Evolutionary conservation across 2,113 vertebrate genomes (phyloP).

Genomic region (Cyanoderma ruficeps): DNA sequence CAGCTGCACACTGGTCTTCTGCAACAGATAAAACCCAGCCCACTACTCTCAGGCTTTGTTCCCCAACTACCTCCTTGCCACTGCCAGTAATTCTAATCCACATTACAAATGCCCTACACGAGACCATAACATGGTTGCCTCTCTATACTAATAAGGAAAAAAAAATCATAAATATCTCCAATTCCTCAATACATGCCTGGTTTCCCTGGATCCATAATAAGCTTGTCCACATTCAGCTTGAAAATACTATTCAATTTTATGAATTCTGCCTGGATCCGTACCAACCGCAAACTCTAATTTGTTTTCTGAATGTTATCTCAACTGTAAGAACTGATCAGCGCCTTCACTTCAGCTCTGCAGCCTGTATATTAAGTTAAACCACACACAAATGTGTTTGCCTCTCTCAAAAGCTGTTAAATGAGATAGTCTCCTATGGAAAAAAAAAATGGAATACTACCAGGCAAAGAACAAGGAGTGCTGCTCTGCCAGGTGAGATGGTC

Average conservation of each 20-base stretch:
- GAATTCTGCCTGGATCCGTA: conserved; percentile 21
- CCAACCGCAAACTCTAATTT: conserved; percentile 11
- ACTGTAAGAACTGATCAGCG: conserved; percentile 5
- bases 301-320: conserved; percentile 49
- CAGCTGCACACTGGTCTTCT: not conserved
- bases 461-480: not conserved
- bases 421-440: not conserved
- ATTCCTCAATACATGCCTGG: not conserved
- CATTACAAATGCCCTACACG: not conserved
- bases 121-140: not conserved
- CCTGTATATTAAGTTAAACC: not conserved
- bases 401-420: conserved; percentile 16
- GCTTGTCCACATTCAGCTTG: not conserved
- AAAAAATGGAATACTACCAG: not conserved
- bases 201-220: not conserved
- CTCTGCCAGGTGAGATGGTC: not conserved
- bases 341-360: conserved; percentile 19
- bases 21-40: not conserved
- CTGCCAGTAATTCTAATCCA: not conserved
- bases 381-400: not conserved
- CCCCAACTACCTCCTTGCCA: not conserved
- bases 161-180: not conserved
- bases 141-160: not conserved
- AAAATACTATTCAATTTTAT: not conserved
- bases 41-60: not conserved